Conservation (phyloP, 2,888 invertebrate genomes). For the Smittia aterrima region DNA sequence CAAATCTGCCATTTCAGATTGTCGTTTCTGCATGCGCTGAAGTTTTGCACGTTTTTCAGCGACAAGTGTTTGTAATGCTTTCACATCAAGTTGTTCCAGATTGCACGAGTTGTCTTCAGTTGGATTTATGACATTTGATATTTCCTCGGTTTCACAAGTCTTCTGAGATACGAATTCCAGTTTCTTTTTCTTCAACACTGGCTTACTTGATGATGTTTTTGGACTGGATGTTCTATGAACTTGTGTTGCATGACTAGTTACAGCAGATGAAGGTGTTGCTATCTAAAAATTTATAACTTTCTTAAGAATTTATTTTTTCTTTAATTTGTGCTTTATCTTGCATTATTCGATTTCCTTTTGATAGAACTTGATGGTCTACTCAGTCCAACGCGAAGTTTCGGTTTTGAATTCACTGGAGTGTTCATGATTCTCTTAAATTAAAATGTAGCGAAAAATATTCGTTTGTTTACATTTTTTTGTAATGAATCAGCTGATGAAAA, state of each 20-base stretch:
- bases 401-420: not conserved
- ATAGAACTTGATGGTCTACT: not conserved
- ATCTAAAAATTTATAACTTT: not conserved
- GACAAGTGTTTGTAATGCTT: not conserved
- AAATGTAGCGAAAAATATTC: no score
- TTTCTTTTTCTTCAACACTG: not conserved
- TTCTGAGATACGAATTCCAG: not conserved
- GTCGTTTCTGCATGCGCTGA: not conserved
- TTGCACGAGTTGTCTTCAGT: not conserved
- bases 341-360: not conserved
- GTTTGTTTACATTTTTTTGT: no score
- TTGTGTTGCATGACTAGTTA: no score
- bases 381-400: not conserved
- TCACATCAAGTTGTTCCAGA: not conserved
- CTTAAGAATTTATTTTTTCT: not conserved
- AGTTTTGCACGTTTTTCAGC: not conserved
- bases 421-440: no score
- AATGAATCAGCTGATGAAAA: no score
- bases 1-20: not conserved
- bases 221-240: not conserved
- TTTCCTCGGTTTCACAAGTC: not conserved
- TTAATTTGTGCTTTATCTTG: no score
- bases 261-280: not conserved
- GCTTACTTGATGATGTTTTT: not conserved
- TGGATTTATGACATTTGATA: not conserved